Conservation (phyloP, 2,797 vertebrate species). For the Sebastes nivosus region DNA sequence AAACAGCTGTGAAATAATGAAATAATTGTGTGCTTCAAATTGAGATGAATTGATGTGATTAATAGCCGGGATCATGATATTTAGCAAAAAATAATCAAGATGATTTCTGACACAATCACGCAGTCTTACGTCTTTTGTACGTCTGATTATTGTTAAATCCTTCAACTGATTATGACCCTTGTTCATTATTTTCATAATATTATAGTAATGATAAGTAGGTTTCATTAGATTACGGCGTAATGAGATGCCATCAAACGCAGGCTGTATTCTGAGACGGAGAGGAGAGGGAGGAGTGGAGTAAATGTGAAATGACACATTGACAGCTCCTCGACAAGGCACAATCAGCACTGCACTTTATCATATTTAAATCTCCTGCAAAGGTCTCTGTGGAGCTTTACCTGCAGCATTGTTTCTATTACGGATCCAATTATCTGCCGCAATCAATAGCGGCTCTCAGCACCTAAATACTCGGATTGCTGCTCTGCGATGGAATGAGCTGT, state of each 20-base stretch:
- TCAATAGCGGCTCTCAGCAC: constrained; percentile 59
- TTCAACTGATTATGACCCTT: constrained; percentile 41
- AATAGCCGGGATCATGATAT: constrained; percentile 10
- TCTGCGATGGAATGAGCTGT: constrained; percentile 45
- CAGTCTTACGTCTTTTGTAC: constrained; percentile 9
- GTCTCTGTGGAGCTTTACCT: constrained; percentile 41
- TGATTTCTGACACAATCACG: constrained; percentile 33
- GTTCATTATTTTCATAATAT: constrained; percentile 38
- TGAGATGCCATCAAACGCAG: constrained; percentile 5
- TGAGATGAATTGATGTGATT: constrained; percentile 35
- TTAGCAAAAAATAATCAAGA: constrained; percentile 44
- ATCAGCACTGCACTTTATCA: constrained; percentile 57
- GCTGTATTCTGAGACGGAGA: not conserved
- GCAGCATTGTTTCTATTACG: constrained; percentile 62
- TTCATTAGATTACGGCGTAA: constrained; percentile 36
- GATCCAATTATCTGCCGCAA: constrained; percentile 62
- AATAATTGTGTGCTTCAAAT: constrained; percentile 2
- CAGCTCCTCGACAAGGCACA: constrained; percentile 48
- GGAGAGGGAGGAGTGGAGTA: not conserved
- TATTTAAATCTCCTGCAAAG: constrained; percentile 46
- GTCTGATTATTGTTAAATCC: constrained; percentile 29
- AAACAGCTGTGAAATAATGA: not conserved
- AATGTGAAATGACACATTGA: constrained; percentile 61
- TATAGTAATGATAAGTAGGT: constrained; percentile 11
- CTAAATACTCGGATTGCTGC: constrained; percentile 54